phyloP scores from a whole-genome alignment of 2,113 vertebrate species.

The Anhinga anhinga region DNA sequence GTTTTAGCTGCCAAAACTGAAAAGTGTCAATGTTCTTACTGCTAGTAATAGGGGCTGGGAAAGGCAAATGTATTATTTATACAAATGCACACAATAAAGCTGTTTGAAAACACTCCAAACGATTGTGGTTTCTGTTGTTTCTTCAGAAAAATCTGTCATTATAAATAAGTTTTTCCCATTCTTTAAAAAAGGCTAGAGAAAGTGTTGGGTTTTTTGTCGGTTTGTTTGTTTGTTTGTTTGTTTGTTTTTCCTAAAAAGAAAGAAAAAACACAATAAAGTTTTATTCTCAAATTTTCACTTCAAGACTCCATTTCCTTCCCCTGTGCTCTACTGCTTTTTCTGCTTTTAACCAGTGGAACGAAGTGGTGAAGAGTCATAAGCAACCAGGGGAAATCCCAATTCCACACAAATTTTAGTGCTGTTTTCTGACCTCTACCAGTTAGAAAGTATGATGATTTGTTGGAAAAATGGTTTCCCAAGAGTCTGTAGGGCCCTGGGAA shows the following conservation, averaged over 20 bases:
- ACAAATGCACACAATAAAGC: background rate
- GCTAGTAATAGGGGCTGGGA: background rate
- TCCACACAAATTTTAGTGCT: background rate
- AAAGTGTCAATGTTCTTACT: background rate
- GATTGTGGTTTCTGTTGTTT: background rate
- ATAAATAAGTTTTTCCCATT: background rate
- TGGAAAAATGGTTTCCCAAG: background rate
- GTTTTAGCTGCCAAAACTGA: conserved; percentile 13
- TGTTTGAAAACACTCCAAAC: background rate
- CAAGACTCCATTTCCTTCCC: background rate
- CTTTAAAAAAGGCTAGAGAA: background rate
- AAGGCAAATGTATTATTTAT: conserved; percentile 25
- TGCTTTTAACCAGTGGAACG: background rate
- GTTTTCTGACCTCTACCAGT: background rate
- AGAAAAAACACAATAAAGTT: background rate
- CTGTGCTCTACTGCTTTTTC: background rate
- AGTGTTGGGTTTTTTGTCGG: background rate
- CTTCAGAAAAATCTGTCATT: background rate
- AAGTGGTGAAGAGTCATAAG: background rate
- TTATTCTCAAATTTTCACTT: background rate
- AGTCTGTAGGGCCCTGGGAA: background rate
- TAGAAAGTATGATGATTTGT: background rate
- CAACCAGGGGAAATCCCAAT: background rate
- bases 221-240: too few species aligned
- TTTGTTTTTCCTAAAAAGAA: background rate